Base-by-base conservation (phyloP, 2,797 vertebrate species). In the Peromyscus eremicus region DNA sequence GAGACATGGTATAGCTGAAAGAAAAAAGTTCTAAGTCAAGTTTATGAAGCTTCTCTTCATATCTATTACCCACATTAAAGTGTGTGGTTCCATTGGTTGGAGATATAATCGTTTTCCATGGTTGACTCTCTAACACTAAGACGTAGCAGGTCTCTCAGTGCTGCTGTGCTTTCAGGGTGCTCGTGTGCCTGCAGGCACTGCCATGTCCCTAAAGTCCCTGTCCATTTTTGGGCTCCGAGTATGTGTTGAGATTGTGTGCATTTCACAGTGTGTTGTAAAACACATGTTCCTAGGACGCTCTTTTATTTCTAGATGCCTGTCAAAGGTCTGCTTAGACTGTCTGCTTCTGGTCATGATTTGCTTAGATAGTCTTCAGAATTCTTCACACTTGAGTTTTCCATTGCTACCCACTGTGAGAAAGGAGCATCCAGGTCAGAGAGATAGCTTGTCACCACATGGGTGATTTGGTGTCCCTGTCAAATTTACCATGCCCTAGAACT, bases 361-460 rank as follows among this genome's bases (percentile, higher is more conserved):
- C 14, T 92, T 57, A 91, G 62, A 68, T 8, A 43, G 9, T 14
- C 21, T 27, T 91, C 19, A 68, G 93, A 91, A 64, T 92, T 83
- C n/a, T 83, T 79, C 86, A 85, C 66, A 75, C 27, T 86, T 90
- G 52, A 95, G 60, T 49, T 77, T 95, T 17, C 66, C 25, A 21
- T 85, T 90, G 55, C 5, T 34, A 68, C 9, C 7, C 32, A 37
- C 25, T 90, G 89, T 91, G 73, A 75, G 73, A 97, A 75, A 92
- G 43, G 37, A 89, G 17, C 9, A 89, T 55, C 57, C 52, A 40
- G 27, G 27, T 77, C 11, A n/a, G 3, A 83, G 86, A 86, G 52
- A 75, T 57, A 73, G 13, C 37, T 37, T 73, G 8, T 40, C n/a
- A 75, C 79, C 68, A 17, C 76, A 49, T 82, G 76, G 49, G 57